Conservation (phyloP, 1,140 invertebrate species). For the Drosophila pandora region DNA sequence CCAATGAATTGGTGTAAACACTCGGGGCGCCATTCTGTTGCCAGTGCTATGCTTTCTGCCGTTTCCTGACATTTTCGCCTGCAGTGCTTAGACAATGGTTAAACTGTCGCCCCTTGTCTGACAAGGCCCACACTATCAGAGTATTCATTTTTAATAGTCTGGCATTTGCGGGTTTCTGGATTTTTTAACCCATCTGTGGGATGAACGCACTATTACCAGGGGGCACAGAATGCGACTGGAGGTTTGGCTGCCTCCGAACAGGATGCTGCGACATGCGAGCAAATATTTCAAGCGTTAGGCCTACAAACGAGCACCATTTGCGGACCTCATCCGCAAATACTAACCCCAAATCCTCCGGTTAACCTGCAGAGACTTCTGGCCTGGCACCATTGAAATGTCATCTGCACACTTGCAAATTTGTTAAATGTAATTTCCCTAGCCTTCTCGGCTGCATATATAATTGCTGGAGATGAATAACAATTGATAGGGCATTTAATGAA, state of each 20-base stretch:
- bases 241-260: constrained; percentile 1
- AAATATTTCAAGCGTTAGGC: constrained; percentile 38
- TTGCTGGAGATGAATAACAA: constrained; percentile 8
- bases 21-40: constrained; percentile 60
- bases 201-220: constrained; percentile 55
- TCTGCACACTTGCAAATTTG: constrained; percentile 44
- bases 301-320: constrained; percentile 30
- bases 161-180: constrained; percentile 22
- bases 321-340: background rate
- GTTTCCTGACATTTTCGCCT: constrained; percentile 71
- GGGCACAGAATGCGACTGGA: constrained; percentile 16
- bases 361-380: background rate
- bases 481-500: constrained; percentile 28
- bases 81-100: constrained; percentile 72
- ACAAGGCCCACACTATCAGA: constrained; percentile 23
- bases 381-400: constrained; percentile 43
- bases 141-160: constrained; percentile 67
- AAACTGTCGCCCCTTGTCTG: constrained; percentile 42
- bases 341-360: constrained; percentile 5
- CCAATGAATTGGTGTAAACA: constrained; percentile 71
- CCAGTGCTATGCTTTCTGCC: constrained; percentile 62
- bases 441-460: constrained; percentile 1
- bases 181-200: constrained; percentile 67
- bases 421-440: constrained; percentile 27
- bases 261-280: constrained; percentile 65